Evolutionary conservation across 2,888 invertebrate genomes (phyloP), one percentile per base, ranked within the genome.

Genomic region (Aromia moschata): DNA sequence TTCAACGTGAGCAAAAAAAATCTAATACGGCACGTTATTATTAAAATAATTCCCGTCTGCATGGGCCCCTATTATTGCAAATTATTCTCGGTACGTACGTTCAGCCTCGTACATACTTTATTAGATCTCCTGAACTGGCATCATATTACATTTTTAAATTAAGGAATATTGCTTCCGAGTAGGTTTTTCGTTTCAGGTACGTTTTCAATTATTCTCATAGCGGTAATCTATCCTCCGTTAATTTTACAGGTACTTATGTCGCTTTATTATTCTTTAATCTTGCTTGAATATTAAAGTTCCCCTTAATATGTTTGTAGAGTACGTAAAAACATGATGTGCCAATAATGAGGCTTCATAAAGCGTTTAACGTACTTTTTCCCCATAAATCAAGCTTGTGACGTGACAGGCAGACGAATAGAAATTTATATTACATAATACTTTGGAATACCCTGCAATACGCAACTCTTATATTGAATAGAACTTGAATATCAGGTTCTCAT

Each of bases 1-100:
- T 38, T 38, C 54, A 55, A 68, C 68, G 70, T 67, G 68, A 68
- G 61, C 62, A 67, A 68, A 72, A 33, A n/a, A 71, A 69, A 67
- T 60, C 65, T 60, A 60, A 67, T 69, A 61, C 59, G 46, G 40
- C 18, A 41, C 41, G 38, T 52, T 54, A 54, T 58, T 56, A 56
- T 49, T 59, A 55, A 16, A 55, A 56, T 56, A 56, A 45, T 43
- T 52, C 17, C 38, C 54, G 59, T 45, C 60, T 46, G 38, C 54
- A 56, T 52, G 47, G 55, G 40, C 45, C n/a, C n/a, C 51, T 37
- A 58, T 60, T 58, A 58, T 45, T 36, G 37, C 38, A 45, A 55
- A 55, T 55, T 55, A 55, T 55, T 17, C 45, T 55, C 16, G 12
- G 37, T 11, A 44, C 5, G 2, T 33, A n/a, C 38, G 20, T 54